phyloP scores from a whole-genome alignment of 2,113 vertebrate genomes.

The Struthidea cinerea region DNA sequence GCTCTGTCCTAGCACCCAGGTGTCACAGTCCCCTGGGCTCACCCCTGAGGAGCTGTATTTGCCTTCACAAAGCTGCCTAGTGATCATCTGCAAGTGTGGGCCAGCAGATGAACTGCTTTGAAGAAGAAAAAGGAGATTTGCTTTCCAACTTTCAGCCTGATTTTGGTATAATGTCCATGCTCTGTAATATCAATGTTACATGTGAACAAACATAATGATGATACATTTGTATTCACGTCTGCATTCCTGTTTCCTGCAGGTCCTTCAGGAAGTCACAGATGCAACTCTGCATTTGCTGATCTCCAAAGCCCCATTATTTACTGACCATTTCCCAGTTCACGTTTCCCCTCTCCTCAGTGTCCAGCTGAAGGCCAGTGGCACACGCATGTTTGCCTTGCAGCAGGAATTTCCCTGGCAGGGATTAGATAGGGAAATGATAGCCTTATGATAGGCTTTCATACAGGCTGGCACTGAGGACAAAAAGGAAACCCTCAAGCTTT shows the following conservation, averaged over 20 bases:
- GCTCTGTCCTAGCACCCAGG: not conserved
- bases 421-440: not conserved
- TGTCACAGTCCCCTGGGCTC: not conserved
- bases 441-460: too few species aligned
- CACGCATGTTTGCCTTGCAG: not conserved
- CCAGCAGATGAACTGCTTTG: not conserved
- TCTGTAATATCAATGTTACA: not conserved
- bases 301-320: not conserved
- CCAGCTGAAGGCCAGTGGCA: not conserved
- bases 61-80: not conserved
- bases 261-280: not conserved
- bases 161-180: not conserved
- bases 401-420: not conserved
- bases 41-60: not conserved
- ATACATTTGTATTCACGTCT: not conserved
- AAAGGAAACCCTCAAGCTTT: not conserved
- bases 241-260: not conserved
- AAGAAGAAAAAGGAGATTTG: not conserved
- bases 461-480: too few species aligned
- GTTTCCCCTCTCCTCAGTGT: not conserved
- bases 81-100: not conserved
- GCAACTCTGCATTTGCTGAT: not conserved
- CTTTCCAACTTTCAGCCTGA: not conserved
- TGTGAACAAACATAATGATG: not conserved
- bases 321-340: rapidly evolving